Evolutionary conservation across 2,888 invertebrate genomes (phyloP).

Genomic region (Nomada lathburiana): DNA sequence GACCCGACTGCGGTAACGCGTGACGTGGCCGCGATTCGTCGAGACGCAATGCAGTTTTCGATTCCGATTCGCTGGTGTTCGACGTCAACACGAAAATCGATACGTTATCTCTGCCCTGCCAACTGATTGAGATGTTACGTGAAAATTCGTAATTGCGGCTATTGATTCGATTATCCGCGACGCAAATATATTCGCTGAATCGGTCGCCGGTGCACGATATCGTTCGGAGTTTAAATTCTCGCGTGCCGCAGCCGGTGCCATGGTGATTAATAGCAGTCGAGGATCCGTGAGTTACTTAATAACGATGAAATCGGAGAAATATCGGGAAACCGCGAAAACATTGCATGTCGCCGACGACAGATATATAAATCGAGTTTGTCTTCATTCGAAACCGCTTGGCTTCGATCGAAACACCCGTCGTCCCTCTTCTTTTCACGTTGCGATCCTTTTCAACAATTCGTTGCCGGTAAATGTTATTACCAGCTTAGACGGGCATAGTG

Average conservation of each 20-base stretch:
- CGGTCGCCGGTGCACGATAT: background rate
- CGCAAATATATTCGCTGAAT: conserved; percentile 43
- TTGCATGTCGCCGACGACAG: background rate
- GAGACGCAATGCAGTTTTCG: conserved; percentile 61
- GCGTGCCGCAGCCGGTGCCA: background rate
- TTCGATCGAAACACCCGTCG: no score
- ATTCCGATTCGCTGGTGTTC: conserved; percentile 17
- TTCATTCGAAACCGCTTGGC: no score
- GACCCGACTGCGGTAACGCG: conserved; percentile 14
- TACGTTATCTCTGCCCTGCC: conserved; percentile 15
- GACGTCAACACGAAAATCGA: conserved; percentile 52
- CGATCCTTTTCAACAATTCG: background rate
- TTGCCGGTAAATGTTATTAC: no score
- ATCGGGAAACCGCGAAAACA: conserved; percentile 7
- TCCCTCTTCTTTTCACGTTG: background rate
- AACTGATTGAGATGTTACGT: conserved; percentile 27
- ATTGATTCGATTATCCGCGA: conserved; percentile 37
- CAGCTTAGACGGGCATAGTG: no score
- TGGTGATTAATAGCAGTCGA: conserved; percentile 18
- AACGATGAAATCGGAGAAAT: conserved; percentile 8
- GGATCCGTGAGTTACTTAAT: conserved; percentile 26
- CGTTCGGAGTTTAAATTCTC: conserved; percentile 4
- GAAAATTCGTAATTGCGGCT: conserved; percentile 48
- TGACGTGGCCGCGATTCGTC: conserved; percentile 29
- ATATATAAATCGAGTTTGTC: background rate